Evolutionary conservation across 1,140 invertebrate species (phyloP).

Genomic region (Cardiocondyla obscurior): DNA sequence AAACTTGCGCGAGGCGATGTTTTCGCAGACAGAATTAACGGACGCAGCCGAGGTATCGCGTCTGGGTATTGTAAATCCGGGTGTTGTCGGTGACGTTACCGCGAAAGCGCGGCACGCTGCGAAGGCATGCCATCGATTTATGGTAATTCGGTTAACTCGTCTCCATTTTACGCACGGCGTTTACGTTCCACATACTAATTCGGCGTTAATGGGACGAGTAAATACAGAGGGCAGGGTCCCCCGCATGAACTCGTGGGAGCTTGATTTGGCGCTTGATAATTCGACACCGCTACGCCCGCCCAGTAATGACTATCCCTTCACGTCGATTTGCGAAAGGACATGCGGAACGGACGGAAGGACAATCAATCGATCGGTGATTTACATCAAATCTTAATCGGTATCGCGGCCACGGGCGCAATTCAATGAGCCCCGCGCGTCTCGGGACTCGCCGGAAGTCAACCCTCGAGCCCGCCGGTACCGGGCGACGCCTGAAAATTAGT

Average conservation of each 20-base stretch:
- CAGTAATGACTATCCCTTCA: constrained; percentile 13
- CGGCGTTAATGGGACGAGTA: constrained; percentile 41
- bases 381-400: constrained; percentile 20
- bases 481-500: background rate
- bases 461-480: background rate
- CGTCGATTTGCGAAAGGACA: constrained; percentile 40
- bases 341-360: constrained; percentile 6
- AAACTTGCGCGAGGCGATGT: too few species aligned
- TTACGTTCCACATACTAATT: constrained; percentile 58
- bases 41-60: constrained; percentile 30
- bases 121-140: constrained; percentile 56
- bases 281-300: constrained; percentile 5
- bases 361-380: constrained; percentile 38
- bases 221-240: constrained; percentile 48
- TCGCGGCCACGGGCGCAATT: background rate
- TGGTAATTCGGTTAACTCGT: constrained; percentile 60
- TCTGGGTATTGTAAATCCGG: constrained; percentile 29
- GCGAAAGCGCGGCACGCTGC: background rate
- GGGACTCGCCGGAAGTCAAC: too few species aligned
- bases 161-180: constrained; percentile 54
- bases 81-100: constrained; percentile 27
- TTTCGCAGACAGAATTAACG: too few species aligned
- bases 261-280: constrained; percentile 59
- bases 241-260: background rate
- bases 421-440: background rate